Conservation (phyloP, 2,797 vertebrate species). For the Labeo calbasu region DNA sequence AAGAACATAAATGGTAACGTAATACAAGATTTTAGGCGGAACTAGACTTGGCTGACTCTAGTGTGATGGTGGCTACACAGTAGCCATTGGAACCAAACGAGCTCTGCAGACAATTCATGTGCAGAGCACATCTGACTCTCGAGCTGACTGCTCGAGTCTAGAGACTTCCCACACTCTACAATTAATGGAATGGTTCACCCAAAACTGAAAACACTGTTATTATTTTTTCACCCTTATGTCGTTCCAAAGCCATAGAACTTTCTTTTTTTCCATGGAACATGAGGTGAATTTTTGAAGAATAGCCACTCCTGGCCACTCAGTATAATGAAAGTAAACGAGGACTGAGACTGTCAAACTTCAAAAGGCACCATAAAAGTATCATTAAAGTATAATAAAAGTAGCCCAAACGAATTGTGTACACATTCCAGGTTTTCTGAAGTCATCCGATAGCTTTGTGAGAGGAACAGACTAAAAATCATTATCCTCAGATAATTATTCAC, state of each 20-base stretch:
- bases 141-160: constrained; percentile 32
- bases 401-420: neutral
- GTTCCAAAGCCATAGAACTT: neutral
- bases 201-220: constrained; percentile 18
- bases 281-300: constrained; percentile 18
- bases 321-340: constrained; percentile 1
- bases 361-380: constrained; percentile 6
- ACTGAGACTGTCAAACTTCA: neutral
- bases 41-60: constrained; percentile 32
- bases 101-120: constrained; percentile 45
- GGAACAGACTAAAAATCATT: neutral
- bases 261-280: constrained; percentile 10
- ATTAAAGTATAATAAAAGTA: constrained; percentile 11
- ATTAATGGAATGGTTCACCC: neutral
- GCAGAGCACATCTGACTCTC: constrained; percentile 49
- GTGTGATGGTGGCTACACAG: constrained; percentile 44
- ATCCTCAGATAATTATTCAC: neutral
- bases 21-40: constrained; percentile 34
- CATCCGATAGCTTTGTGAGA: neutral
- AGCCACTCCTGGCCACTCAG: constrained; percentile 6
- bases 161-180: constrained; percentile 35
- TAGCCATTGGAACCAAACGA: constrained; percentile 35
- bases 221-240: neutral
- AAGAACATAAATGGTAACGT: constrained; percentile 34
- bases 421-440: neutral